Base-by-base conservation (phyloP, 2,797 vertebrate genomes). In the Ctenosaura bakeri region DNA sequence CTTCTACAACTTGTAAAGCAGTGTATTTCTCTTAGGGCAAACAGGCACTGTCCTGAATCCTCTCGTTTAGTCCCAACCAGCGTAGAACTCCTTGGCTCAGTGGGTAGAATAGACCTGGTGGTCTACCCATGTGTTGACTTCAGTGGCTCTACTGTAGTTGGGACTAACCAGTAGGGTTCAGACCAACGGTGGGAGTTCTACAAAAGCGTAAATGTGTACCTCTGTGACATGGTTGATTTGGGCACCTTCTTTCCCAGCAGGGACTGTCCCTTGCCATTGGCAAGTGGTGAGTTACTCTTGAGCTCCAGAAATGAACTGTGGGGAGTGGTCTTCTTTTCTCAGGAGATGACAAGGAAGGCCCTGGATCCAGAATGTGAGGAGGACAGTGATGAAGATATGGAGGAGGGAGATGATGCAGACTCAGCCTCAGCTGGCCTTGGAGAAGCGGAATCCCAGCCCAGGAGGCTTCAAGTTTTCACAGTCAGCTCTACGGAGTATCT, bases 401-500 rank as follows among this genome's bases (percentile, higher is more conserved):
- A 90, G 24, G 91, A 91, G 0, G 87, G 59, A 0, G 91, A 86
- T 0, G 29, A 52, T 12, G 35, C 22, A 8, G 4, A 42, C 16
- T 64, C 29, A 1, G n/a, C 69, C 8, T 64, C 59, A 0, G 52
- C 77, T 22, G 35, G 38, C 59, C 5, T 5, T 8, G 38, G 26
- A 1, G 86, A 71, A 18, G 87, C 24, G 3, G 35, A 50, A 16
- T 35, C 38, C 50, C 29, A 32, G 22, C 62, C 3, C 1, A 5
- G 18, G 0, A 71, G 74, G 3, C 90, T 94, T 7, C 86, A 42
- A 10, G 93, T 94, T 10, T 94, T 94, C 56, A 94, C 93, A 0
- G 93, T 92, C 74, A 94, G 93, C 22, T 91, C 93, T 26, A 92
- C 90, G 0, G 93, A 92, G 10, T 94, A 91, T 35, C 83, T 94